Conservation (phyloP, 1,140 invertebrate genomes). For the Periplaneta americana region DNA sequence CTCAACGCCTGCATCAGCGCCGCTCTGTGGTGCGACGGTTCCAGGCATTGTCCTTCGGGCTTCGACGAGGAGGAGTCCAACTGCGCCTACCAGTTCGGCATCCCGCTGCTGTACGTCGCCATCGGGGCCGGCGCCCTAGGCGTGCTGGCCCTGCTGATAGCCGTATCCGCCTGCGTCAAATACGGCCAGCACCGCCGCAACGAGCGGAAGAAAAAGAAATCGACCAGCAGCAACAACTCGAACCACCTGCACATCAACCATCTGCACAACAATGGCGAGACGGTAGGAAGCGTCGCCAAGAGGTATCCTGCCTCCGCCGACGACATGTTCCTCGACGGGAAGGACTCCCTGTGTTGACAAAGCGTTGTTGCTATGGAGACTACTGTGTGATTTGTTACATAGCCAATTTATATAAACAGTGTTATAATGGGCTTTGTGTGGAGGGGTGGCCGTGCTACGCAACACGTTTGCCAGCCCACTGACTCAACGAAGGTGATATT, state of each 20-base stretch:
- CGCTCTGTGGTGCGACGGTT: constrained; percentile 66
- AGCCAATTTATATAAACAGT: no score
- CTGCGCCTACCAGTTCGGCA: constrained; percentile 61
- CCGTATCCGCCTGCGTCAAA: constrained; percentile 57
- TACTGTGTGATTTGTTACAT: constrained; percentile 42
- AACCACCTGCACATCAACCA: constrained; percentile 54
- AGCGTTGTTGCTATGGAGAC: constrained; percentile 55
- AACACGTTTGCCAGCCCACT: not conserved
- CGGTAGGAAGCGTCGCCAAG: constrained; percentile 27
- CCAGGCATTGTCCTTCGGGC: constrained; percentile 64
- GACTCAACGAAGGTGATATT: not conserved
- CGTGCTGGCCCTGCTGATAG: constrained; percentile 45
- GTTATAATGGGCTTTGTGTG: no score
- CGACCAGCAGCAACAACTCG: constrained; percentile 30
- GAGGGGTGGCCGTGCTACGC: not conserved
- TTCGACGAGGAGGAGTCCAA: constrained; percentile 65
- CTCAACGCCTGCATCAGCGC: constrained; percentile 66
- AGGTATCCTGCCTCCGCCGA: constrained; percentile 24
- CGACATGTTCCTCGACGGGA: constrained; percentile 57
- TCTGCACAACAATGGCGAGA: constrained; percentile 43
- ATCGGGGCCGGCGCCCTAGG: constrained; percentile 50
- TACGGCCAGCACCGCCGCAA: constrained; percentile 53
- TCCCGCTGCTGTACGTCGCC: constrained; percentile 58
- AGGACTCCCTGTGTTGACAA: constrained; percentile 70
- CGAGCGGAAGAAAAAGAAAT: constrained; percentile 47